Evolutionary conservation across 2,113 vertebrate genomes (phyloP).

Genomic region (Anser brachyrhynchus): DNA sequence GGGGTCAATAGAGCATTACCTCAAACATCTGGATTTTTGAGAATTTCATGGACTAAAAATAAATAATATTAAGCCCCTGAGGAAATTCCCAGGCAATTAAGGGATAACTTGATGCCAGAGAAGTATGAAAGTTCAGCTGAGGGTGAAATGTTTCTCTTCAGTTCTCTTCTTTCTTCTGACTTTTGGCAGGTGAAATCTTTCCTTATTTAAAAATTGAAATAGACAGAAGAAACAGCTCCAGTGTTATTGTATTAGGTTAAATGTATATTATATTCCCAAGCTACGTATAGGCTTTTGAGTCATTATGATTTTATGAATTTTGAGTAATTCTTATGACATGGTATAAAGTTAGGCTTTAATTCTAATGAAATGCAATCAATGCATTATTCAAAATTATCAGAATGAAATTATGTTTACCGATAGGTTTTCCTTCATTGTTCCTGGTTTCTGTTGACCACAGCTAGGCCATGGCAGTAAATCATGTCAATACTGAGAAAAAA

Average conservation of each 20-base stretch:
- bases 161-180: not conserved
- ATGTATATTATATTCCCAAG: not conserved
- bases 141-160: not conserved
- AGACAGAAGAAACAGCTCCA: not conserved
- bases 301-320: not conserved
- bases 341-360: not conserved
- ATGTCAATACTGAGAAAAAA: not conserved
- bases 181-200: not conserved
- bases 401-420: not conserved
- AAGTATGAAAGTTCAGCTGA: constrained; percentile 11
- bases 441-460: not conserved
- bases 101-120: not conserved
- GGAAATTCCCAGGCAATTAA: constrained; percentile 9
- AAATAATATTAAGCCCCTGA: constrained; percentile 7
- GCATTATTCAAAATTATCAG: not conserved
- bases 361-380: not conserved
- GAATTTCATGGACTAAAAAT: not conserved
- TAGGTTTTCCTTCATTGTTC: not conserved
- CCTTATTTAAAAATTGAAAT: not conserved
- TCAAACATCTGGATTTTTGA: constrained; percentile 17
- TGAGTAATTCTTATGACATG: not conserved
- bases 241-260: not conserved
- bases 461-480: not conserved
- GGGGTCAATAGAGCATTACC: not conserved
- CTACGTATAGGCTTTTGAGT: not conserved